Conservation (phyloP, 2,888 invertebrate genomes). For the Meganola albula region DNA sequence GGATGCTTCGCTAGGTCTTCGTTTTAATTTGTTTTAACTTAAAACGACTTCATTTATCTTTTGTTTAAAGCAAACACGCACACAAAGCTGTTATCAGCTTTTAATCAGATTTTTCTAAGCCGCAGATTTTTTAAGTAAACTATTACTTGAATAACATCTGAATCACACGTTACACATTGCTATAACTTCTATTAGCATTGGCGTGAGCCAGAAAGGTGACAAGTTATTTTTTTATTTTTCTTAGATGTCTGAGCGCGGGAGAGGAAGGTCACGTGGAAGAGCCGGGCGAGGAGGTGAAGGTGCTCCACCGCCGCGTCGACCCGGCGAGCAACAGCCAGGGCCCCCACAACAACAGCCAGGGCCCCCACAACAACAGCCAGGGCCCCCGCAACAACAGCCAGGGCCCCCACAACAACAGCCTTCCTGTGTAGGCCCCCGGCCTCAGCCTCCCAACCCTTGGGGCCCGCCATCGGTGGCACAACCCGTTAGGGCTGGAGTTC, state of each 20-base stretch:
- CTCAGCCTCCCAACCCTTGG: constrained; percentile 63
- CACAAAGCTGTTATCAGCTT: too few relatives aligned
- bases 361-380: constrained; percentile 28
- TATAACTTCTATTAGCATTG: too few relatives aligned
- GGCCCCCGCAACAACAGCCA: constrained; percentile 53
- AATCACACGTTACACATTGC: too few relatives aligned
- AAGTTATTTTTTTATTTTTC: too few relatives aligned
- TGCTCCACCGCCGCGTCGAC: constrained; percentile 39
- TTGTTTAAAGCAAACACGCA: too few relatives aligned
- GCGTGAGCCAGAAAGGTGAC: too few relatives aligned
- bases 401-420: constrained; percentile 37
- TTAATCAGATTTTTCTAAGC: too few relatives aligned
- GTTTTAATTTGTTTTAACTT: too few relatives aligned
- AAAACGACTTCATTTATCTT: too few relatives aligned
- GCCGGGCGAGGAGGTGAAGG: constrained; percentile 46
- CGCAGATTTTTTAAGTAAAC: too few relatives aligned
- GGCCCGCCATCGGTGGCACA: constrained; percentile 51
- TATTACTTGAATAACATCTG: too few relatives aligned
- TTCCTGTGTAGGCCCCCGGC: constrained; percentile 23
- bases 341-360: constrained; percentile 32
- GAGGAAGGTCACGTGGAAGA: constrained; percentile 63
- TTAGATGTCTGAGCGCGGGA: constrained; percentile 54
- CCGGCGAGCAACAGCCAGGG: constrained; percentile 34
- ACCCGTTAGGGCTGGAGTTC: constrained; percentile 52
- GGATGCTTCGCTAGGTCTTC: too few relatives aligned